phyloP scores from a whole-genome alignment of 1,140 invertebrate genomes.

The Aricia agestis region DNA sequence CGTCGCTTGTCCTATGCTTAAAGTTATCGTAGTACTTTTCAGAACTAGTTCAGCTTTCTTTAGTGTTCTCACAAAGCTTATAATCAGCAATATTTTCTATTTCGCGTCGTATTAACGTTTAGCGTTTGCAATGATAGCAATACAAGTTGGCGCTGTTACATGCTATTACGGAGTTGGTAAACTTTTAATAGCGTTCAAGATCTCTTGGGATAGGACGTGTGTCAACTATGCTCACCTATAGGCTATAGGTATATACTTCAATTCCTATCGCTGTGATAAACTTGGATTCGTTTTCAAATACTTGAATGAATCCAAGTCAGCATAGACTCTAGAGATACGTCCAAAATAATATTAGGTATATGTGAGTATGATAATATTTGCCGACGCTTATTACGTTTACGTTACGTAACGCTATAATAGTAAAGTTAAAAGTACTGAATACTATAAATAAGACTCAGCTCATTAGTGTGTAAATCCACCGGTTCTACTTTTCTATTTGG shows the following conservation, averaged over 20 bases:
- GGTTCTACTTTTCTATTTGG: no score
- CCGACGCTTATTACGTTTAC: no score
- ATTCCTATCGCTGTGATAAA: background rate
- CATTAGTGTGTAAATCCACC: no score
- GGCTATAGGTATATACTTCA: background rate
- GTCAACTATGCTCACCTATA: background rate
- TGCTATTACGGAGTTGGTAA: conserved; percentile 48
- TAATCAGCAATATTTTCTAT: background rate
- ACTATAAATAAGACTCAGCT: no score
- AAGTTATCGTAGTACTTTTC: no score
- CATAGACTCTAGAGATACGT: no score
- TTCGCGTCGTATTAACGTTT: conserved; percentile 10
- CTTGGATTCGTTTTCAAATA: background rate
- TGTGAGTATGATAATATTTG: no score
- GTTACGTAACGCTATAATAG: no score
- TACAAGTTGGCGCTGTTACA: conserved; percentile 40
- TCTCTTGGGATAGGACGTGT: conserved; percentile 37
- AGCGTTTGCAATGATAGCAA: conserved; percentile 28
- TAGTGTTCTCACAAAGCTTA: background rate
- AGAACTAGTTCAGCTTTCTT: no score
- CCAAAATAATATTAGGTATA: no score
- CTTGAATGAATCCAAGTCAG: no score
- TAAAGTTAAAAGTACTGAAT: no score
- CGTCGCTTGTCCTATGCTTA: background rate
- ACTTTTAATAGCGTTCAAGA: conserved; percentile 67